phyloP scores from a whole-genome alignment of 2,113 vertebrate species.

The Merops nubicus region DNA sequence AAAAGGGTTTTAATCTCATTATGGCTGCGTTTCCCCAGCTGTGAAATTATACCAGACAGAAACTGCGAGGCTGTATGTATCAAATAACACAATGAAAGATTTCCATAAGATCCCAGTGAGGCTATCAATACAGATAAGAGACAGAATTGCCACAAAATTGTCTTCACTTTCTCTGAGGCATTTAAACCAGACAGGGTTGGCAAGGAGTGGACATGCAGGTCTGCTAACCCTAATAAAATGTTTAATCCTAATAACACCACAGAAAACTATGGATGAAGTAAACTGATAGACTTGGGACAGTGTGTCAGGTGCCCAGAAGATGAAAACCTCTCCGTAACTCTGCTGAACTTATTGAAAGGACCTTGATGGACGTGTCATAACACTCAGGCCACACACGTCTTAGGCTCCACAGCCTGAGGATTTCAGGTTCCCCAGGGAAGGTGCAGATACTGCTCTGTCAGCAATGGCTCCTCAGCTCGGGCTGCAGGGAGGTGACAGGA shows the following conservation, averaged over 20 bases:
- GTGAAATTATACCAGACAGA: background rate
- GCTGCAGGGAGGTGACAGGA: background rate
- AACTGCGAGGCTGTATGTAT: background rate
- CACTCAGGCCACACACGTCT: background rate
- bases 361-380: background rate
- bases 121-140: background rate
- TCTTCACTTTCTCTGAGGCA: background rate
- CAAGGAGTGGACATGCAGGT: background rate
- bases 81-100: background rate
- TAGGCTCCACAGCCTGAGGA: background rate
- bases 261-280: background rate
- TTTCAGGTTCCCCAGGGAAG: background rate
- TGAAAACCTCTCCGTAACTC: background rate
- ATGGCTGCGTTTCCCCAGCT: background rate
- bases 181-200: background rate
- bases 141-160: background rate
- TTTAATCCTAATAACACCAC: background rate
- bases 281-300: background rate
- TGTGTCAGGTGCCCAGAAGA: background rate
- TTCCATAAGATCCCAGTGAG: background rate
- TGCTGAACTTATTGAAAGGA: background rate
- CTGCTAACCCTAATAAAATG: background rate
- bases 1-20: background rate
- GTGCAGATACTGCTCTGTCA: background rate
- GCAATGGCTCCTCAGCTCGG: background rate